Percentiles rank a stretch among this genome's conserved stretches.
phyloP scores from a whole-genome alignment of 1,140 invertebrate species.

The Drosophila fuyamai region DNA sequence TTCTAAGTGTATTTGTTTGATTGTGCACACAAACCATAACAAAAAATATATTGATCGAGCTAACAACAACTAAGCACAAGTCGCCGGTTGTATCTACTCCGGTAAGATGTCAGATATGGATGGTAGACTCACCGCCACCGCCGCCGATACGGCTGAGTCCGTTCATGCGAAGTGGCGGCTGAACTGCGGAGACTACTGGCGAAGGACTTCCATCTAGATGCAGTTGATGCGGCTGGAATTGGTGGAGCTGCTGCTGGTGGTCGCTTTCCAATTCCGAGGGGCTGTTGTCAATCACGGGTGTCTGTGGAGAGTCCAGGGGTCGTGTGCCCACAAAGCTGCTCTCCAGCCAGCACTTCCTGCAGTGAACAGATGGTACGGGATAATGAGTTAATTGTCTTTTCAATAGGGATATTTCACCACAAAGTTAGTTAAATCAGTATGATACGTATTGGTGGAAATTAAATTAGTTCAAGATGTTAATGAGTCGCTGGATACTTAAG shows the following conservation, averaged over 20 bases:
- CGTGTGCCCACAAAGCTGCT: conserved; percentile 95
- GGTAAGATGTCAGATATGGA: conserved; percentile 61
- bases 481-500: background rate
- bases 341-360: conserved; percentile 92
- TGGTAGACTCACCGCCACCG: conserved; percentile 84
- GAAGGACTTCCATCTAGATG: conserved; percentile 38
- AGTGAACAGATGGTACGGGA: background rate
- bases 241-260: conserved; percentile 35
- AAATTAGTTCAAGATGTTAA: background rate
- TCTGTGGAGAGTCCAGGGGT: conserved; percentile 93
- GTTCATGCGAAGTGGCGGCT: conserved; percentile 77
- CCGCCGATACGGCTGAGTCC: conserved; percentile 74
- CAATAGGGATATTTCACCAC: background rate
- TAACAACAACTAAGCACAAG: conserved; percentile 26
- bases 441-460: background rate
- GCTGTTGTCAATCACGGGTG: conserved; percentile 87
- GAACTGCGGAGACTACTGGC: conserved; percentile 32
- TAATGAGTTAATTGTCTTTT: background rate
- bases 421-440: conserved; percentile 60
- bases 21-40: background rate
- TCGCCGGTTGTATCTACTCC: background rate
- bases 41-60: background rate
- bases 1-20: too few relatives aligned
- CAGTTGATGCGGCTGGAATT: conserved; percentile 24
- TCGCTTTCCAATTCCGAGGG: conserved; percentile 29